Conservation (phyloP, 2,888 invertebrate species). For the Agriopis leucophaearia region DNA sequence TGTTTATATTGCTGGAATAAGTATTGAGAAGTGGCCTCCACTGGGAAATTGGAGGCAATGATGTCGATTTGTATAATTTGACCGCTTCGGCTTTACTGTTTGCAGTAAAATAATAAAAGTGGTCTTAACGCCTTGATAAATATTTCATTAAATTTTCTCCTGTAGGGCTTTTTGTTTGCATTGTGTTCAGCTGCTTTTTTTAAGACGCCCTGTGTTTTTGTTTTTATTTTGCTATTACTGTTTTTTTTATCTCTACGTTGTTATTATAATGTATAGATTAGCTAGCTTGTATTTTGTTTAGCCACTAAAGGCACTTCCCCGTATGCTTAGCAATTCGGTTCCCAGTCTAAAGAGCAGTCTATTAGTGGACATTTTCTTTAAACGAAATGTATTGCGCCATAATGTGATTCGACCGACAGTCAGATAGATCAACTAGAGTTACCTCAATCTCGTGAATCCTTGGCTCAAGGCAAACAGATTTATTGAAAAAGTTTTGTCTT, state of each 20-base stretch:
- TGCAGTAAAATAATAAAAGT: conserved; percentile 16
- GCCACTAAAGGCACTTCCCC: no score
- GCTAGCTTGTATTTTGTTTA: no score
- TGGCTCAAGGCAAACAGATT: conserved; percentile 1
- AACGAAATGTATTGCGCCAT: conserved; percentile 2
- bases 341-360: not conserved
- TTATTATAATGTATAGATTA: no score
- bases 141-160: not conserved
- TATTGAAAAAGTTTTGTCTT: conserved; percentile 11
- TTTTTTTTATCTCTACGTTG: no score
- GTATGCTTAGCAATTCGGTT: not conserved
- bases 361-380: not conserved
- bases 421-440: conserved; percentile 13
- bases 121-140: not conserved
- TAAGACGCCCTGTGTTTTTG: no score
- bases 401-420: not conserved
- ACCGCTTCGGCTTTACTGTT: conserved; percentile 13
- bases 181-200: no score
- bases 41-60: conserved; percentile 40
- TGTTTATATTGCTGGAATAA: conserved; percentile 37
- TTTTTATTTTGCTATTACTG: no score
- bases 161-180: no score
- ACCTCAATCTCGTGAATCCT: not conserved
- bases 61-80: conserved; percentile 39
- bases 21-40: conserved; percentile 21